Base-by-base conservation (phyloP, 2,113 vertebrate genomes). In the Upupa epops region DNA sequence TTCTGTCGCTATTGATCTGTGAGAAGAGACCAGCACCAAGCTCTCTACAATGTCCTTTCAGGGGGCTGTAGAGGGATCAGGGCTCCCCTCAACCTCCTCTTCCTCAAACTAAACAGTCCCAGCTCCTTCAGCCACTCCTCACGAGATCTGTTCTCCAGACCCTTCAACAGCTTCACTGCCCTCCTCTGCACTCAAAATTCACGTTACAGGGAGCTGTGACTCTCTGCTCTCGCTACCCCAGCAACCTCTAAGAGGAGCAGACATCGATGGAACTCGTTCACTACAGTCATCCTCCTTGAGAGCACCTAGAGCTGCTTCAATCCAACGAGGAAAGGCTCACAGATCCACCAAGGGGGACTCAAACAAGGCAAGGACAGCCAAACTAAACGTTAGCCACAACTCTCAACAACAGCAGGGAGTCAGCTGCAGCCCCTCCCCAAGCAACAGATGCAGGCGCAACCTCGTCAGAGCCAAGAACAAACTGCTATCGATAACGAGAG, bases 381-480 rank as follows among this genome's bases (percentile, higher is more conserved):
- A 85, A 34, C 6, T 25, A 48, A 66, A 59, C 3, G 3, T 9
- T 70, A 59, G 64, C 9, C 69, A 54, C 10, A 21, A 25, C 45
- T 85, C 17, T 54, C 49, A 54, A 80, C 76, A 72, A 40, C 17
- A 83, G 64, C 64, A 94, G 60, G 54, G 63, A 54, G 40, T 63
- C 65, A 29, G 63, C 76, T 69, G 46, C 66, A 34, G 52, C 9
- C 56, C 51, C 46, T 77, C 60, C n/a, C 65, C 52, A 26, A 70
- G 13, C 72, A 83, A 51, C 73, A 71, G 6, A 60, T 46, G 40
- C 79, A 84, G 69, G 56, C 13, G 1, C 74, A 68, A 88, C 11
- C 75, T 84, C 60, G 72, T 77, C 82, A 86, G 69, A 91, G 72
- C 63, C 65, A 72, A 68, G 81, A 85, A 52, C 42, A 86, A 88